Evolutionary conservation across 2,888 invertebrate species (phyloP).

Genomic region (Oscheius sp.): DNA sequence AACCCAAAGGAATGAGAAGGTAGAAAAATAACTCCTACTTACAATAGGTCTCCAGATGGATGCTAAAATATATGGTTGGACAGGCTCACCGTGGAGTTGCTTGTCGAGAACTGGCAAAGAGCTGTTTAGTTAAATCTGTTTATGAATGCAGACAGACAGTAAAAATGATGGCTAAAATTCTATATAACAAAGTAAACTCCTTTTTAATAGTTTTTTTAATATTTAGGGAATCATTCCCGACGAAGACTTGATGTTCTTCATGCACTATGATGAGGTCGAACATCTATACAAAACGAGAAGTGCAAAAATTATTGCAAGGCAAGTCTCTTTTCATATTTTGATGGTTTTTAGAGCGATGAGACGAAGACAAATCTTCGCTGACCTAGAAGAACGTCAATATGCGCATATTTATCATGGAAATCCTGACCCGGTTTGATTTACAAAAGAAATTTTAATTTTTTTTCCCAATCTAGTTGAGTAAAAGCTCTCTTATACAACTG

Average conservation of each 20-base stretch:
- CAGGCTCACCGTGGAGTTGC: slow-evolving; percentile 71
- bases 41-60: neutral
- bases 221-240: slow-evolving; percentile 71
- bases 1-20: slow-evolving; percentile 48
- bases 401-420: slow-evolving; percentile 76
- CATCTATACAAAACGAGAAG: slow-evolving; percentile 44
- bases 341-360: slow-evolving; percentile 79
- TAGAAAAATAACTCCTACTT: neutral
- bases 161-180: slow-evolving; percentile 40
- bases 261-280: slow-evolving; percentile 71
- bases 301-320: slow-evolving; percentile 47
- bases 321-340: neutral
- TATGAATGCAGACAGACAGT: slow-evolving; percentile 38
- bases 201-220: neutral
- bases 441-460: neutral
- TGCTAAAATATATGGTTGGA: slow-evolving; percentile 70
- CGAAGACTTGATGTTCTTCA: slow-evolving; percentile 71
- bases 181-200: slow-evolving; percentile 36
- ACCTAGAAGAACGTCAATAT: slow-evolving; percentile 77
- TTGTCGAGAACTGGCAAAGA: slow-evolving; percentile 71
- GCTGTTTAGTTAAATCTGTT: slow-evolving; percentile 46
- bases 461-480: slow-evolving; percentile 2
- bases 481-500: neutral
- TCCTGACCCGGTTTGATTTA: slow-evolving; percentile 70
- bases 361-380: slow-evolving; percentile 76